phyloP scores from a whole-genome alignment of 2,888 invertebrate species.

The Drosophila neonasuta region DNA sequence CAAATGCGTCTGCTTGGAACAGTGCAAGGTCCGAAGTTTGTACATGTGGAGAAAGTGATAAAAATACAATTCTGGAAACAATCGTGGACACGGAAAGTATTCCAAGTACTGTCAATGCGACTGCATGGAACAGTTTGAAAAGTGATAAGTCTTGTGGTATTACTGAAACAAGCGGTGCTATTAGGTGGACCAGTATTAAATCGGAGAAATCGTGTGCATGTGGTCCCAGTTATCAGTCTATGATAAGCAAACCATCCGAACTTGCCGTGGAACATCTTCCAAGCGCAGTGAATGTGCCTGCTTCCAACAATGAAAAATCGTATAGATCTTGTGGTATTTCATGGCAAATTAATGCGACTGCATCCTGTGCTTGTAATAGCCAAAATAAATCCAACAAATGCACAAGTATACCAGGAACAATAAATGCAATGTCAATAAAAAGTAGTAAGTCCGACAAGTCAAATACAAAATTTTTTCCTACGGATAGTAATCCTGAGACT shows the following conservation, averaged over 20 bases:
- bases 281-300: not conserved
- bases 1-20: not conserved
- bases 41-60: no score
- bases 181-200: no score
- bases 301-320: not conserved
- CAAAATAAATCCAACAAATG: no score
- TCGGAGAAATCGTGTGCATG: not conserved
- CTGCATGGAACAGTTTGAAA: not conserved
- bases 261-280: not conserved
- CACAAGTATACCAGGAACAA: not conserved
- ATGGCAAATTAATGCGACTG: no score
- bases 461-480: not conserved
- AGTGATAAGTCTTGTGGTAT: no score
- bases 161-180: not conserved
- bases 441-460: not conserved
- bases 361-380: no score
- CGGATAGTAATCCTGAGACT: not conserved
- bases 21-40: not conserved
- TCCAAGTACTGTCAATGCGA: not conserved
- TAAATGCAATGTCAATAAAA: not conserved
- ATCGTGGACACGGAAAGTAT: not conserved
- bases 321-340: no score
- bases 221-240: no score
- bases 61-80: no score
- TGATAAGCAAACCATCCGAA: not conserved